These are phyloP conservation scores for Lethrus apterus DNA, from an alignment of 1,140 invertebrate species.

Conservation along the genomic window DNA sequence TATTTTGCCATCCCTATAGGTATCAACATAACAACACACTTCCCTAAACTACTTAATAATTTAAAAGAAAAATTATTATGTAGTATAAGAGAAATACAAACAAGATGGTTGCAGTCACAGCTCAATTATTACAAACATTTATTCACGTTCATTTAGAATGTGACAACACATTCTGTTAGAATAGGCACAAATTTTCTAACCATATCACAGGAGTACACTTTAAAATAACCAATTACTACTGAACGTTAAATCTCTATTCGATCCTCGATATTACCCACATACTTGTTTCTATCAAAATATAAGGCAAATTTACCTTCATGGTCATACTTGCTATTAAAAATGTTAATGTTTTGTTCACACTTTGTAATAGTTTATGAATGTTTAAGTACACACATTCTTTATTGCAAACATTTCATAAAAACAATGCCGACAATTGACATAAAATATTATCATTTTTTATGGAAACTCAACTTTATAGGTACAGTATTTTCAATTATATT, in stretches of 20 bases:
- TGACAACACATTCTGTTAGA: constrained; percentile 27
- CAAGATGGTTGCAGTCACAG: constrained; percentile 27
- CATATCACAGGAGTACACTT: constrained; percentile 27
- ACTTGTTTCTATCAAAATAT: too few species aligned
- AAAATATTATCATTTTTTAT: too few species aligned
- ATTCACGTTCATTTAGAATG: constrained; percentile 20
- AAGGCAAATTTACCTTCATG: too few species aligned
- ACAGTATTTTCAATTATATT: too few species aligned
- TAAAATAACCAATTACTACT: constrained; percentile 8
- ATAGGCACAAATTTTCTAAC: constrained; percentile 35
- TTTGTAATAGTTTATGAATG: too few species aligned
- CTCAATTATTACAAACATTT: constrained; percentile 19
- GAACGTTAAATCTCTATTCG: constrained; percentile 10
- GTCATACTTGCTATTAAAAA: too few species aligned
- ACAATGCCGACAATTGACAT: too few species aligned
- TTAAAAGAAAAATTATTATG: neutral
- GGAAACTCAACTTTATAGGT: too few species aligned
- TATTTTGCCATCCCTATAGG: constrained; percentile 24
- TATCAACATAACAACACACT: neutral
- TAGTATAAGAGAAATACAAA: neutral
- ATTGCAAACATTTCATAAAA: too few species aligned
- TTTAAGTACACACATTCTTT: too few species aligned
- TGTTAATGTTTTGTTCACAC: too few species aligned
- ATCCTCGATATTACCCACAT: too few species aligned
- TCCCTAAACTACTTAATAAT: neutral